phyloP scores from a whole-genome alignment of 2,888 invertebrate genomes.

The Tenthredo mesomela region DNA sequence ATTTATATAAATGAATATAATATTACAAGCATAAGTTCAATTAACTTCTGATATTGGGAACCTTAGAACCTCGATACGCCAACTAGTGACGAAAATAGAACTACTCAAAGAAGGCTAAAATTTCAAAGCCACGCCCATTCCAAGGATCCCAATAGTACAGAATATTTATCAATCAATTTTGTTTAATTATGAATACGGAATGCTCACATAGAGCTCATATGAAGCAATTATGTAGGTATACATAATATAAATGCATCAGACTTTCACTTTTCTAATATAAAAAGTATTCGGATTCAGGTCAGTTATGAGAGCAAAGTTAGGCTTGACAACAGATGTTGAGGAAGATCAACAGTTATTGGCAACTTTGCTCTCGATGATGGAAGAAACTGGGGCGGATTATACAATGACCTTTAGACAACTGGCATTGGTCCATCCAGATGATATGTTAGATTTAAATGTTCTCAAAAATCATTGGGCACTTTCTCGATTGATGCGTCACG shows the following conservation, averaged over 20 bases:
- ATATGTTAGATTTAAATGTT: constrained; percentile 77
- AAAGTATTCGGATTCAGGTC: constrained; percentile 69
- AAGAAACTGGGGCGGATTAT: constrained; percentile 84
- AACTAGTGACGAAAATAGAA: too few species aligned
- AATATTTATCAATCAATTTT: neutral
- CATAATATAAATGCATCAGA: neutral
- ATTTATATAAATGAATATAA: neutral
- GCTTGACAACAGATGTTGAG: constrained; percentile 79
- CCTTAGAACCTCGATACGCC: too few species aligned
- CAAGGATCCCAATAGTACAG: too few species aligned
- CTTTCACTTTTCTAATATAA: neutral
- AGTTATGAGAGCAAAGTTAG: constrained; percentile 81
- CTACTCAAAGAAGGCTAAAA: too few species aligned
- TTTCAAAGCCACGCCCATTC: too few species aligned
- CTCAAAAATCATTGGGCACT: constrained; percentile 80
- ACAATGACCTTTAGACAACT: constrained; percentile 82
- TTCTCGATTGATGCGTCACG: constrained; percentile 78
- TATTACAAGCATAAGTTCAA: neutral
- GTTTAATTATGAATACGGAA: neutral
- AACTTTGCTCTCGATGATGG: constrained; percentile 82
- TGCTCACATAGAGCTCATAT: neutral
- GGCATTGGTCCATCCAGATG: constrained; percentile 78
- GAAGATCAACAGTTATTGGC: constrained; percentile 79
- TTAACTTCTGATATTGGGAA: too few species aligned
- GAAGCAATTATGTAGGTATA: neutral